These are phyloP conservation scores for Lophura nycthemera DNA, from an alignment of 2,113 vertebrate species.

Conservation along the genomic window DNA sequence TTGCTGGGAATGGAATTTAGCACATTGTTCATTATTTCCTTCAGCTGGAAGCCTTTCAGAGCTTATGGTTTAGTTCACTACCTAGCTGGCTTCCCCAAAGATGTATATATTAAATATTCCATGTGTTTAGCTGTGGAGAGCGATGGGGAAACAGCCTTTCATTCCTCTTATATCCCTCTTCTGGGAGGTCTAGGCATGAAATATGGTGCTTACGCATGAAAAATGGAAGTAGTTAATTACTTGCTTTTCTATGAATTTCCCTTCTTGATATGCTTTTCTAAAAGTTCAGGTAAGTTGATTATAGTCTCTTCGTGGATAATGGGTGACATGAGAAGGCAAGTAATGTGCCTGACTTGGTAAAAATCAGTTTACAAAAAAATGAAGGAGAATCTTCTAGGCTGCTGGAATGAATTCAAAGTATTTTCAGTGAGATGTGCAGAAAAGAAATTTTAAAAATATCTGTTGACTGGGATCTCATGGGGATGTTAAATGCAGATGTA, in stretches of 20 bases:
- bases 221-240: neutral
- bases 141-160: neutral
- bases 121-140: neutral
- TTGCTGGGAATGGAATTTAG: neutral
- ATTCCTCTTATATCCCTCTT: neutral
- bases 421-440: slow-evolving; percentile 11
- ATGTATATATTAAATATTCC: neutral
- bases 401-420: slow-evolving; percentile 21
- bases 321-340: neutral
- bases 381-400: slow-evolving; percentile 15
- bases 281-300: neutral
- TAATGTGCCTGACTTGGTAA: neutral
- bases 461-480: slow-evolving; percentile 48
- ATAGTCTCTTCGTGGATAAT: neutral
- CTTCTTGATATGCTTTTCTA: neutral
- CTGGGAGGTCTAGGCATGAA: neutral
- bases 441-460: slow-evolving; percentile 42
- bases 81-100: neutral
- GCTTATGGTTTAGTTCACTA: neutral
- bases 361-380: neutral
- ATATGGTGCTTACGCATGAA: neutral
- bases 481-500: slow-evolving; percentile 53
- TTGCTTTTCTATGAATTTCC: neutral
- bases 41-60: neutral
- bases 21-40: neutral